These are phyloP conservation scores for Drusus annulatus DNA, from an alignment of 1,140 invertebrate species.

Conservation along the genomic window DNA sequence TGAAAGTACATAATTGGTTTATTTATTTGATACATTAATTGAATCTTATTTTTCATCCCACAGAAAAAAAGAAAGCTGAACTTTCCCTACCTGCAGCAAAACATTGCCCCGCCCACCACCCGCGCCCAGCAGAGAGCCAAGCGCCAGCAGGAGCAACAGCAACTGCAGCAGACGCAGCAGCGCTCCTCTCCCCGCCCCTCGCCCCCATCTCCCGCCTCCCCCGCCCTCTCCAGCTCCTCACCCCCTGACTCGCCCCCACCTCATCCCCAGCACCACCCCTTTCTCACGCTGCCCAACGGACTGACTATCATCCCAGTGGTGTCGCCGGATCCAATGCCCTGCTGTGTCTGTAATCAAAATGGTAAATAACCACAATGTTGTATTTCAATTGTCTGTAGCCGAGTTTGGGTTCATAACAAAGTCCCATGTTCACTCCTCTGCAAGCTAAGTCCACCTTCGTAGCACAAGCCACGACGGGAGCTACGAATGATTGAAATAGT, in stretches of 20 bases:
- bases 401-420: too few species aligned
- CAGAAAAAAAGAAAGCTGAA: constrained; percentile 70
- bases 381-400: too few species aligned
- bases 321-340: constrained; percentile 64
- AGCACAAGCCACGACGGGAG: too few species aligned
- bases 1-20: too few species aligned
- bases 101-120: constrained; percentile 68
- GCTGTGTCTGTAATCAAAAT: constrained; percentile 67
- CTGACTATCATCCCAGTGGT: constrained; percentile 62
- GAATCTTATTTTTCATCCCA: constrained; percentile 50
- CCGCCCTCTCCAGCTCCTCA: constrained; percentile 6
- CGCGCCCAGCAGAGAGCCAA: constrained; percentile 61
- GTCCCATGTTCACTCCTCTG: too few species aligned
- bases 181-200: too few species aligned
- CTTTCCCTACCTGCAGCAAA: constrained; percentile 68
- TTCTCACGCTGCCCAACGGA: constrained; percentile 63
- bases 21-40: too few species aligned
- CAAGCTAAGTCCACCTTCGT: too few species aligned
- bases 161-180: neutral
- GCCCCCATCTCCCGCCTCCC: neutral
- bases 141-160: constrained; percentile 42
- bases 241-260: constrained; percentile 45
- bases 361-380: constrained; percentile 59
- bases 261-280: constrained; percentile 25
- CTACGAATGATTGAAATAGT: too few species aligned